phyloP scores from a whole-genome alignment of 1,140 invertebrate species.

The Sinella curviseta region DNA sequence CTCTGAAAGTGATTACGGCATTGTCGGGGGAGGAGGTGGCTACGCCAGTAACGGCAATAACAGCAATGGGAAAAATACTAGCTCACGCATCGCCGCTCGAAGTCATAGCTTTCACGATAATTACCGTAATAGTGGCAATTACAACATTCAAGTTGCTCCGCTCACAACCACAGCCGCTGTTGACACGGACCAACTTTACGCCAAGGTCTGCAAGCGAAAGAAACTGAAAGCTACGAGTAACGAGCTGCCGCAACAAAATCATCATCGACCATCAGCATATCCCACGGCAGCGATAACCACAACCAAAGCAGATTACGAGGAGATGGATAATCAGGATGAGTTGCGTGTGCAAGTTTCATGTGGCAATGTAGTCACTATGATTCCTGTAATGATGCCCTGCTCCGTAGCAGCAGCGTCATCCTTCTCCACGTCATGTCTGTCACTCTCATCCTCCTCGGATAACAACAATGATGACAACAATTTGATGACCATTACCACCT shows the following conservation, averaged over 20 bases:
- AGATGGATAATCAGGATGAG: too few relatives aligned
- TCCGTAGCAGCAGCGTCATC: not conserved
- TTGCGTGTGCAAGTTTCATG: not conserved
- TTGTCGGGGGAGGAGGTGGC: not conserved
- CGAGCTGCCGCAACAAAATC: not conserved
- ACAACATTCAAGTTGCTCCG: not conserved
- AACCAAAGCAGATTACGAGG: too few relatives aligned
- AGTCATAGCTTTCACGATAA: constrained; percentile 20
- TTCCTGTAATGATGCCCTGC: constrained; percentile 3
- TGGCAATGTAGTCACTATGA: not conserved
- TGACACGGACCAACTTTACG: constrained; percentile 13
- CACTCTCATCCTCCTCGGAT: not conserved
- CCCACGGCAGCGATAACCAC: not conserved
- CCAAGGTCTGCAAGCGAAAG: constrained; percentile 7
- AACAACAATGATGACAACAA: constrained; percentile 3
- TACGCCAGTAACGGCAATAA: not conserved
- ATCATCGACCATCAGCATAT: not conserved
- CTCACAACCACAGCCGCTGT: too few relatives aligned
- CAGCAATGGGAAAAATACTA: not conserved
- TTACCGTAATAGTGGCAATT: not conserved
- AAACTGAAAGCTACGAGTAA: not conserved
- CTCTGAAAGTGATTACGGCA: not conserved
- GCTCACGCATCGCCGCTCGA: not conserved
- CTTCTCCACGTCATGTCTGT: constrained; percentile 5
- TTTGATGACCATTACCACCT: not conserved